Percentiles rank a stretch among this genome's conserved stretches.
Evolutionary conservation across 2,888 invertebrate genomes (phyloP).

Genomic region (Temnothorax rugatulus): DNA sequence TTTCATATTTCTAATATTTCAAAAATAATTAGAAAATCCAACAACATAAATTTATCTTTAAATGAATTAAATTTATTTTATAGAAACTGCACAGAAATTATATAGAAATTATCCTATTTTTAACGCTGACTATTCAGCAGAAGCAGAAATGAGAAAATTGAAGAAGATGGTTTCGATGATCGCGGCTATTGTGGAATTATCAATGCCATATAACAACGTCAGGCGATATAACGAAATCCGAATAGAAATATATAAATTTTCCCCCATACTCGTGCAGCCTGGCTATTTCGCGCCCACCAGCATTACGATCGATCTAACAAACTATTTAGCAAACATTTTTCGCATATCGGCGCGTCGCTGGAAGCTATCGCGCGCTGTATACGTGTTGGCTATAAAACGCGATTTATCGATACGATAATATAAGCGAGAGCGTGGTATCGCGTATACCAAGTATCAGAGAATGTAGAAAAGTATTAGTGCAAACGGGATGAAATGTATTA

Average conservation of each 20-base stretch:
- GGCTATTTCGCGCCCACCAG: constrained; percentile 43
- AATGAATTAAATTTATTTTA: not conserved
- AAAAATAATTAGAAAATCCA: not conserved
- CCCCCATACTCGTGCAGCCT: not conserved
- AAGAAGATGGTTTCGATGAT: constrained; percentile 7
- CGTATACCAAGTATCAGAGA: constrained; percentile 62
- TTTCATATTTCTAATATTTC: no score
- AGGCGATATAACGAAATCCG: constrained; percentile 2
- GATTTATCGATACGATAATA: constrained; percentile 63
- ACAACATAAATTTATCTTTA: not conserved
- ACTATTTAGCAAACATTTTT: constrained; percentile 68
- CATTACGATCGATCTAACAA: constrained; percentile 61
- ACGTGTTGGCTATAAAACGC: constrained; percentile 55
- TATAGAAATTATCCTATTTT: not conserved
- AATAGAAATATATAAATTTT: constrained; percentile 57
- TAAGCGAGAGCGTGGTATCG: constrained; percentile 56
- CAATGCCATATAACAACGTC: not conserved
- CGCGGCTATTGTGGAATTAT: constrained; percentile 7
- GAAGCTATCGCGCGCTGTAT: constrained; percentile 35
- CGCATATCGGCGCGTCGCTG: constrained; percentile 52
- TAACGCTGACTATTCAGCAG: not conserved
- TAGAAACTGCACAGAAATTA: no score
- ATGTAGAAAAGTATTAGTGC: constrained; percentile 61
- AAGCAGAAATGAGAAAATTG: not conserved
- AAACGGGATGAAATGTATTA: constrained; percentile 69